Percentiles rank a stretch among this genome's conserved stretches.
Evolutionary conservation across 2,113 vertebrate genomes (phyloP).

Genomic region (Crotalus tigris): DNA sequence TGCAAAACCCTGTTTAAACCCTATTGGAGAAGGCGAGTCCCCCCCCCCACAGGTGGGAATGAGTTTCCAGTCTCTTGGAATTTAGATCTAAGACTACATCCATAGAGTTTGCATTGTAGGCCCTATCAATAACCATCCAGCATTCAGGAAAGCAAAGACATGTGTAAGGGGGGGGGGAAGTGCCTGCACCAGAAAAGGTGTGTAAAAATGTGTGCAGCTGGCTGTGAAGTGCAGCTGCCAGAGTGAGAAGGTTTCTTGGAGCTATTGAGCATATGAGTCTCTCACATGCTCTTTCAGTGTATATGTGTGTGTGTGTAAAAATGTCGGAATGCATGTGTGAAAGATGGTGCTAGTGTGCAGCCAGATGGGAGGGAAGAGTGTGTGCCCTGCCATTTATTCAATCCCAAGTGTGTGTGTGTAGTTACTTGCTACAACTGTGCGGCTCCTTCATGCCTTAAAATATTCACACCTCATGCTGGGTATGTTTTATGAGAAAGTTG

Average conservation of each 20-base stretch:
- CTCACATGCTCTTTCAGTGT: neutral
- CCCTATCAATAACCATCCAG: too few relatives aligned
- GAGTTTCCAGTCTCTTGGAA: neutral
- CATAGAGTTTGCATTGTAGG: too few relatives aligned
- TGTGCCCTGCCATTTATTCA: neutral
- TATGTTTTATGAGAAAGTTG: constrained; percentile 2
- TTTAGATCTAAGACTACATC: neutral
- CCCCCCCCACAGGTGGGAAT: neutral
- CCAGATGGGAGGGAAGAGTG: neutral
- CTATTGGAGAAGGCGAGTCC: neutral
- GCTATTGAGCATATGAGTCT: neutral
- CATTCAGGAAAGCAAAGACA: neutral
- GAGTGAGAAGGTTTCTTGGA: too few relatives aligned
- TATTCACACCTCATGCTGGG: neutral
- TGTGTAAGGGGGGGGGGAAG: too few relatives aligned
- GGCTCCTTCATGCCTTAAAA: neutral
- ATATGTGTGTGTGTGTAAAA: too few relatives aligned
- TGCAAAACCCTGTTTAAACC: neutral
- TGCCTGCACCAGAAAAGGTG: neutral
- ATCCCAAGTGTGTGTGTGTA: neutral
- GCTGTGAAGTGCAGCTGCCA: neutral
- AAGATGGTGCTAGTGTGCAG: neutral
- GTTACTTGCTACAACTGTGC: neutral
- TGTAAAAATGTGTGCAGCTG: neutral
- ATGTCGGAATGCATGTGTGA: neutral